Evolutionary conservation across 1,140 invertebrate genomes (phyloP), one percentile per base, ranked within the genome.

Genomic region (Drusus annulatus): DNA sequence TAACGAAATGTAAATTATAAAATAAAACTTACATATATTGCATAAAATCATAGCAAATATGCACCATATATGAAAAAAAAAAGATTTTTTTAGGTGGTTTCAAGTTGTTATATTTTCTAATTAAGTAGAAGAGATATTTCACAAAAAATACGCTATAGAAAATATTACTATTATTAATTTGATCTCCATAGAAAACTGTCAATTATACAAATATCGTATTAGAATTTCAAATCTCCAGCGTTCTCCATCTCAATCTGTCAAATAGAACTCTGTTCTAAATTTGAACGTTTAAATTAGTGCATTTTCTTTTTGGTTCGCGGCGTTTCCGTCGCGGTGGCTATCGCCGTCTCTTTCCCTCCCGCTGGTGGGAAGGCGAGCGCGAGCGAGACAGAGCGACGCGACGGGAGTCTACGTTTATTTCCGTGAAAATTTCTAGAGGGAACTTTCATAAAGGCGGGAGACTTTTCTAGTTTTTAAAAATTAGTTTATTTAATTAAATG

Each of bases 251-350:
- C 62, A 65, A 65, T 65, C 62, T 65, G 62, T 65, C 62, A 65
- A 65, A 65, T 65, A n/a, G 62, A 65, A 25, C 62, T 21, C 28
- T n/a, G 21, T 65, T 65, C 62, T 65, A 65, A 65, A 36, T 65
- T 65, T 65, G 36, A 65, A 71, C 28, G 36, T 45, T 45, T 45
- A 45, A 45, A 45, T 45, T 45, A 45, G 36, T 45, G 36, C 36
- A 45, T 17, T 36, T 71, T 71, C 25, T n/a, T 50, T 71, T 71
- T 71, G 68, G 23, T 65, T 15, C 8, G n/a, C 15, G n/a, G 68
- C 31, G 50, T 71, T 71, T 71, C 68, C 68, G 68, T 50, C 68
- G 68, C 6, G 6, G 68, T 45, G 17, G 19, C 16, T 68, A 16
- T 36, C 68, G 50, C 31, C 36, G 36, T 71, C 68, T 7, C 45